Base-by-base conservation (phyloP, 2,113 vertebrate genomes). In the Heliornis fulica region DNA sequence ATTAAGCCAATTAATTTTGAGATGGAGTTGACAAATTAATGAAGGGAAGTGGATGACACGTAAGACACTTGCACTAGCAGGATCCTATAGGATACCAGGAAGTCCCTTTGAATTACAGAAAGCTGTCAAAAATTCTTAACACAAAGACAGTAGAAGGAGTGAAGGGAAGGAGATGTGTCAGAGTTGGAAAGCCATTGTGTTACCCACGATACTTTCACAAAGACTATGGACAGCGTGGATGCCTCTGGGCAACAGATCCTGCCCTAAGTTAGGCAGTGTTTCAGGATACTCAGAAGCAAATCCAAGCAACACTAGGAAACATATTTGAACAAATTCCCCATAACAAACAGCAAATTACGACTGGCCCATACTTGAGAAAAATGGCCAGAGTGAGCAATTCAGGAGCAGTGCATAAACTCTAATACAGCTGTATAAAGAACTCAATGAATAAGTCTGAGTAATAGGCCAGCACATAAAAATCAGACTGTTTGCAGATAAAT, bases 401-500 rank as follows among this genome's bases (percentile, higher is more conserved):
- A 45, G 78, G 53, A 95, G 64, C 43, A 81, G 56, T 83, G 54
- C 60, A 83, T 90, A 87, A 94, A 90, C 57, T 77, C 50, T 41
- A 43, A 64, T 23, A 54, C n/a, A 87, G 14, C 40, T 93, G 40
- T 76, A 65, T 89, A 93, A 93, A 90, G 34, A 66, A 82, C 54
- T 66, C 7, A 0, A 17, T 63, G 57, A 89, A 34, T 90, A 77
- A 95, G 29, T 61, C 57, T 56, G 51, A 94, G 60, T 74, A 89
- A 83, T 50, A 71, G 66, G 21, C 79, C 43, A 90, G 36, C 74
- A 68, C 56, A 81, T 90, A 86, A 92, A 95, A 90, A 74, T 64
- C 63, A 63, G 70, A n/a, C 59, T 70, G 25, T 93, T 90, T 94
- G 60, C 6, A 7, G 66, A 89, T 92, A 89, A 90, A 95, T 92